Evolutionary conservation across 2,797 vertebrate genomes (phyloP).

Genomic region (Sebastes alutus): DNA sequence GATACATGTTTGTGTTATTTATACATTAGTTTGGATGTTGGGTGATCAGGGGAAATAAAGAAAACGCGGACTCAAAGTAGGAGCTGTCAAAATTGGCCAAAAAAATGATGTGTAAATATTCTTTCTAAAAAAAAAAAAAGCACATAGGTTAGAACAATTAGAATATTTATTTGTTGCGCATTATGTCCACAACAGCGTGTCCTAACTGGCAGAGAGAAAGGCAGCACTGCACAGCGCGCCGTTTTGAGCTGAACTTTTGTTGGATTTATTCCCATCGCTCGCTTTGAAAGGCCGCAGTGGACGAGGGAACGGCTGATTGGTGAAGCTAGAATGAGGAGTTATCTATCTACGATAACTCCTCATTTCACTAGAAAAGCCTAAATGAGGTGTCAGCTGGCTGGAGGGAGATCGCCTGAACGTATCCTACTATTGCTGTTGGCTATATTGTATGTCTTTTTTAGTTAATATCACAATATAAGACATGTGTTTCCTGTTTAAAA

Average conservation of each 20-base stretch:
- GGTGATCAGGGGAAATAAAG: background rate
- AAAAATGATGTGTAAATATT: background rate
- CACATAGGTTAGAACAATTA: background rate
- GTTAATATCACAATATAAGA: background rate
- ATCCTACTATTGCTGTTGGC: background rate
- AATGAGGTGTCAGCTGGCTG: background rate
- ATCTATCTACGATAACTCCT: no score
- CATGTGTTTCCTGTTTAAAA: background rate
- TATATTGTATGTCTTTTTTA: background rate
- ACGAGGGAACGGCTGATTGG: background rate
- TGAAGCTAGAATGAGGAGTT: background rate
- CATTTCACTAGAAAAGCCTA: no score
- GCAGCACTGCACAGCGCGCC: no score
- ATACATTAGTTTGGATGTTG: conserved; percentile 8
- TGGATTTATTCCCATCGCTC: no score
- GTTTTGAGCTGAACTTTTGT: background rate
- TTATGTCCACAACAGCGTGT: background rate
- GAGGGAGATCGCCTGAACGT: background rate
- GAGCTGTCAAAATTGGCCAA: background rate
- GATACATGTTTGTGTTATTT: conserved; percentile 37
- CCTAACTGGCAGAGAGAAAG: background rate
- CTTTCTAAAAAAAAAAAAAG: background rate
- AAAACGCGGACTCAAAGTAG: background rate
- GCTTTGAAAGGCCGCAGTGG: no score
- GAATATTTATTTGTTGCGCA: background rate